Evolutionary conservation across 2,888 invertebrate species (phyloP).

Genomic region (Zaprionus obscuricornis): DNA sequence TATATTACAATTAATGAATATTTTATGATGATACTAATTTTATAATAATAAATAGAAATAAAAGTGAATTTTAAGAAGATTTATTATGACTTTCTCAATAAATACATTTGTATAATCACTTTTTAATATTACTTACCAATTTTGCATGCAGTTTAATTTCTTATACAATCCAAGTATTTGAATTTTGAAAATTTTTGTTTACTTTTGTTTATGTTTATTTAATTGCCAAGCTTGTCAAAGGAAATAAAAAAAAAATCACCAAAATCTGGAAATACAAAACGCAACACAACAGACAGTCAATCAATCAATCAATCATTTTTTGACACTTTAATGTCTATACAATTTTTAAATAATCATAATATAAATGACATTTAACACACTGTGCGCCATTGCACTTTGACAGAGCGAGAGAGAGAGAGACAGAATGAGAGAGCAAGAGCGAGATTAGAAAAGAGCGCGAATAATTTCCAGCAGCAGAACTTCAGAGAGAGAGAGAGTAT

Average conservation of each 20-base stretch:
- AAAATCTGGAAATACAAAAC: conserved; percentile 51
- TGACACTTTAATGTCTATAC: conserved; percentile 19
- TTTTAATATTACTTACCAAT: conserved; percentile 34
- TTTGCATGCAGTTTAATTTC: conserved; percentile 23
- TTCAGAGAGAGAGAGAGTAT: conserved; percentile 7
- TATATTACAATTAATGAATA: too few species aligned
- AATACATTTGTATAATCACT: conserved; percentile 6
- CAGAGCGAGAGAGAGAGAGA: conserved; percentile 6
- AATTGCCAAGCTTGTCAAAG: conserved; percentile 16
- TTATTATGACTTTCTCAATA: too few species aligned
- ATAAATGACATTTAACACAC: conserved; percentile 39
- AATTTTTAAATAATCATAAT: conserved; percentile 28
- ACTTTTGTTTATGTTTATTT: conserved; percentile 16
- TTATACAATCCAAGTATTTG: conserved; percentile 35
- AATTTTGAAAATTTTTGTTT: background rate
- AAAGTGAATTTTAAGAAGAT: too few species aligned
- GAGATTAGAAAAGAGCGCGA: conserved; percentile 11
- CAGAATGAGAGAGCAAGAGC: conserved; percentile 11
- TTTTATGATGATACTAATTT: too few species aligned
- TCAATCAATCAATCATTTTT: conserved; percentile 17
- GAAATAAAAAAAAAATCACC: conserved; percentile 8
- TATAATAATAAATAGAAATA: too few species aligned
- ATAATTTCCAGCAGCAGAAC: too few species aligned
- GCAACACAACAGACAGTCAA: conserved; percentile 17
- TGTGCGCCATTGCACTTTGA: conserved; percentile 46